Percentiles rank a stretch among this genome's conserved stretches.
Conservation (phyloP, 2,888 invertebrate genomes). For the Brenthis ino region DNA sequence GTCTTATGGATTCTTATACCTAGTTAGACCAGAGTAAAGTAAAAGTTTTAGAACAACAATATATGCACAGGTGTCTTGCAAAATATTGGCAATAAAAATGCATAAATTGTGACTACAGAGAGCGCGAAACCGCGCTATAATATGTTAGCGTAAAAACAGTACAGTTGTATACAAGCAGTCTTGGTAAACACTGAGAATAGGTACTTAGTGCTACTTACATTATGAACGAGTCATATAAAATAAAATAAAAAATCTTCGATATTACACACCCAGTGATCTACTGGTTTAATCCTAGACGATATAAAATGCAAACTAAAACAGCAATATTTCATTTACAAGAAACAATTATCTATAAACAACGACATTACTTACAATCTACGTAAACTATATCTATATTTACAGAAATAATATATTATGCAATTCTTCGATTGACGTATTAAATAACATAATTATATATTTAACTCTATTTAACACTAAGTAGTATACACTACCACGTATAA, state of each 20-base stretch:
- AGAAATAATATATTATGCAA: constrained; percentile 80
- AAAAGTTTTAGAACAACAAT: constrained; percentile 55
- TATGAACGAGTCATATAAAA: constrained; percentile 76
- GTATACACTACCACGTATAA: constrained; percentile 80
- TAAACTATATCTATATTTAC: constrained; percentile 76
- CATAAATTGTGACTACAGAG: constrained; percentile 79
- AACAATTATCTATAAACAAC: constrained; percentile 78
- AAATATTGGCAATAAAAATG: constrained; percentile 79
- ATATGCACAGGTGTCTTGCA: constrained; percentile 66
- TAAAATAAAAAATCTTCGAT: constrained; percentile 69
- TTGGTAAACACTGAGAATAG: constrained; percentile 81
- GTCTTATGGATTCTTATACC: constrained; percentile 52
- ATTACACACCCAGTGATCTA: constrained; percentile 71
- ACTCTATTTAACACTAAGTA: constrained; percentile 76
- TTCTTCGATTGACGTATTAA: constrained; percentile 75
- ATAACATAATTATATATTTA: constrained; percentile 78
- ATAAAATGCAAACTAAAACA: constrained; percentile 82
- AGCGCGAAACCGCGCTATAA: constrained; percentile 57
- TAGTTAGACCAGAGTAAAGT: constrained; percentile 66
- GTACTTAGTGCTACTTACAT: constrained; percentile 77
- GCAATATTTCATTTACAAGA: constrained; percentile 79
- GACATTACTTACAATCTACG: constrained; percentile 55
- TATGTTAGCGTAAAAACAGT: constrained; percentile 75
- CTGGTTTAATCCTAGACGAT: constrained; percentile 69
- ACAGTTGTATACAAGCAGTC: constrained; percentile 80